Base-by-base conservation (phyloP, 1,140 invertebrate species). In the Zaprionus ornatus region DNA sequence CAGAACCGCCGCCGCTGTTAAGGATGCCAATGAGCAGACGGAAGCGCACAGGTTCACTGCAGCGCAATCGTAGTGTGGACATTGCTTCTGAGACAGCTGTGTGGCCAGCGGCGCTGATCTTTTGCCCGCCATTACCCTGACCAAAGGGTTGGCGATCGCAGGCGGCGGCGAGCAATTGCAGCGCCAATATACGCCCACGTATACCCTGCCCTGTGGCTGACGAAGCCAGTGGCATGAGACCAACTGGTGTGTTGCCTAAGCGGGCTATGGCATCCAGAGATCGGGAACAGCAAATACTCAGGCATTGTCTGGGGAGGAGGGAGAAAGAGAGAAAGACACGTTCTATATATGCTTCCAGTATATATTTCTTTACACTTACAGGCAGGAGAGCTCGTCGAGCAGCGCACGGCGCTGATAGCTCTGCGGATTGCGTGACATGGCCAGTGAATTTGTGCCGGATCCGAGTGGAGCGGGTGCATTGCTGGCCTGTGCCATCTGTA, bases 31-130 rank as follows among this genome's bases (percentile, higher is more conserved):
- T 96, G 0, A 99, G 94, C 85, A 99, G 96, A 62, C 98, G 95
- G 93, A 98, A 99, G 79, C 98, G 94, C 4, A 98, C 97, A 0
- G 97, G 97, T 91, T 99, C 98, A 21, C 97, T 98, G 88, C 97
- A 98, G 35, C 97, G 94, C 0, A 99, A 93, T 15, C 98, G 94
- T 45, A 99, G 93, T 0, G 97, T 98, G 0, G 97, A 97, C 64
- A 99, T 95, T 0, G 98, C 97, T 92, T 99, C 98, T 0, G 97
- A 96, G 12, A 98, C 96, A 67, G 96, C 95, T 0, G 95, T 94
- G 92, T 97, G 97, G 6, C 97, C 97, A 12, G 93, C 93, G 4
- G 66, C 74, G 23, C 80, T 80, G 32, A 82, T 77, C 55, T 79
- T 93, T 78, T 81, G 92, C 4, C 91, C 77, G 0, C 91, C 70